These are phyloP conservation scores for Cebidichthys violaceus DNA, from an alignment of 2,113 vertebrate genomes.

Conservation along the genomic window DNA sequence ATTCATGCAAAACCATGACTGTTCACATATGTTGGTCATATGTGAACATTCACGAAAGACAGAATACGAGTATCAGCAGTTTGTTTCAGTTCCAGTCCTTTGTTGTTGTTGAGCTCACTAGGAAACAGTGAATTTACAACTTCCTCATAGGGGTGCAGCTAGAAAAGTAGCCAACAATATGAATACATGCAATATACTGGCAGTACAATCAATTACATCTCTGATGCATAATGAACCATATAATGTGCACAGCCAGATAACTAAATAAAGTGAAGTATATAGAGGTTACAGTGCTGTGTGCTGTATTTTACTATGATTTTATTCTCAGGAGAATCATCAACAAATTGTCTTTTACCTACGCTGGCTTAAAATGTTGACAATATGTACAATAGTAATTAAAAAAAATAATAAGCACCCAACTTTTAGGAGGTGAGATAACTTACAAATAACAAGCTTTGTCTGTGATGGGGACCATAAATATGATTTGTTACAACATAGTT, in stretches of 20 bases:
- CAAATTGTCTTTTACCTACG: neutral
- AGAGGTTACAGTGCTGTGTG: neutral
- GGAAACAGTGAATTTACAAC: slow-evolving; percentile 24
- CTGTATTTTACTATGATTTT: neutral
- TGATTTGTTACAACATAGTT: neutral
- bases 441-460: neutral
- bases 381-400: neutral
- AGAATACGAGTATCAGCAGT: neutral
- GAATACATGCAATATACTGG: neutral
- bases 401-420: neutral
- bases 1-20: neutral
- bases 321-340: neutral
- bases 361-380: neutral
- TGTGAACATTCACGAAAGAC: slow-evolving; percentile 21
- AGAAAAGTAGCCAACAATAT: slow-evolving; percentile 13
- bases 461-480: neutral
- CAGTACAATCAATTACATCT: neutral
- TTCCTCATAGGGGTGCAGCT: slow-evolving; percentile 2
- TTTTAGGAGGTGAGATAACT: neutral
- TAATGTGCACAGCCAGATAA: neutral
- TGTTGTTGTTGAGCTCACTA: slow-evolving; percentile 16
- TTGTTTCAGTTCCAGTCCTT: slow-evolving; percentile 37
- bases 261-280: neutral
- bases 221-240: neutral
- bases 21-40: slow-evolving; percentile 36